Percentiles rank a stretch among this genome's conserved stretches.
phyloP scores from a whole-genome alignment of 2,113 vertebrate genomes.

The Pollimyrus isidori region DNA sequence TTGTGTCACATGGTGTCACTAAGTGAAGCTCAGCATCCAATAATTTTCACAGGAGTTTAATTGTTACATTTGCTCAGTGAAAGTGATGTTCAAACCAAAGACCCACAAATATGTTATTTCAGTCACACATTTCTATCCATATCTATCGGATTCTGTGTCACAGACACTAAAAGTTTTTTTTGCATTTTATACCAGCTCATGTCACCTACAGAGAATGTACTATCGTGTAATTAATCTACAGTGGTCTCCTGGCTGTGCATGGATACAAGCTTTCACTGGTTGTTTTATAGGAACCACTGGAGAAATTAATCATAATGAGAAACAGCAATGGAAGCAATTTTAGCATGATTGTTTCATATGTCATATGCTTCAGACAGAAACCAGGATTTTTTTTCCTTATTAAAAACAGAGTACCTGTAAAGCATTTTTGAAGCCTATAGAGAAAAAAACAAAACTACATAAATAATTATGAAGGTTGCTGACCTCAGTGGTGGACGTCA shows the following conservation, averaged over 20 bases:
- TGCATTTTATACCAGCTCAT: background rate
- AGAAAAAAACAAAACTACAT: background rate
- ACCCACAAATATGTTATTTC: background rate
- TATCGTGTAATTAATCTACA: background rate
- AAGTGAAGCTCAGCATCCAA: background rate
- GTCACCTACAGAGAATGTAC: background rate
- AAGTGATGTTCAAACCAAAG: background rate
- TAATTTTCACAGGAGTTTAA: background rate
- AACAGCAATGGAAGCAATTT: background rate
- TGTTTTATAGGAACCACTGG: background rate
- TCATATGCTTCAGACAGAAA: background rate
- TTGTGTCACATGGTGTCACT: slow-evolving; percentile 2
- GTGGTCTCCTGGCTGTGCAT: background rate
- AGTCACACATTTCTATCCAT: background rate
- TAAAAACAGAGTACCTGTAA: background rate
- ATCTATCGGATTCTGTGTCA: background rate
- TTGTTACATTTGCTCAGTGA: background rate
- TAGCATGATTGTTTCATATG: background rate
- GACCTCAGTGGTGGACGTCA: background rate
- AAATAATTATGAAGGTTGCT: background rate
- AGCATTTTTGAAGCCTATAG: background rate
- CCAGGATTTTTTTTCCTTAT: background rate
- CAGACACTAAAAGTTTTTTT: background rate
- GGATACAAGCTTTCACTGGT: background rate
- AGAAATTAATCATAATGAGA: background rate